Percentiles rank a stretch among this genome's conserved stretches.
Evolutionary conservation across 2,888 invertebrate species (phyloP).

Genomic region (Digitonthophagus gazella): DNA sequence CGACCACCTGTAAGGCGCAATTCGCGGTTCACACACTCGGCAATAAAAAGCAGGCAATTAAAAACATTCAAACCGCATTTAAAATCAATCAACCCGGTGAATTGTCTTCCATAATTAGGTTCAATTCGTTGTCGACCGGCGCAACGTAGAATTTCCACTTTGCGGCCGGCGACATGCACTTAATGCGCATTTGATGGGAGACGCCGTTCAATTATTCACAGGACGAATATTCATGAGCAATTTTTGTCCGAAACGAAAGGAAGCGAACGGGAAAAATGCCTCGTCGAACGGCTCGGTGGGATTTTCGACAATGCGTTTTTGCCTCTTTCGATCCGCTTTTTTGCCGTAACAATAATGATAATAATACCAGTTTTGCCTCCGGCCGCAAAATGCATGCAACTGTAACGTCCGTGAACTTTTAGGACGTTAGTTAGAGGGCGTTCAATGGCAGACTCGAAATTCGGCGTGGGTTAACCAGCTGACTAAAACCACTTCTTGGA

Average conservation of each 20-base stretch:
- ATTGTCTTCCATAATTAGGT: not conserved
- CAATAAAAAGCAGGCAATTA: not conserved
- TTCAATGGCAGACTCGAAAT: not conserved
- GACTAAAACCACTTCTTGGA: not conserved
- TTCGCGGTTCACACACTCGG: too few relatives aligned
- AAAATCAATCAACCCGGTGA: not conserved
- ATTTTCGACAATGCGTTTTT: not conserved
- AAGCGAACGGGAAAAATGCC: not conserved
- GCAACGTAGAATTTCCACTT: not conserved
- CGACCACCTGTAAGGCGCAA: not conserved
- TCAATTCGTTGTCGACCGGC: too few relatives aligned
- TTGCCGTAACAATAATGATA: not conserved
- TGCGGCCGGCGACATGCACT: not conserved
- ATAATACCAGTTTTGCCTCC: not conserved
- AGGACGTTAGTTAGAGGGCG: not conserved
- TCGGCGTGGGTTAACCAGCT: not conserved
- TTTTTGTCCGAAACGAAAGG: not conserved
- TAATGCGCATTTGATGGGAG: not conserved
- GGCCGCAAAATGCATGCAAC: slow-evolving; percentile 10
- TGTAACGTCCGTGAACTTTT: slow-evolving; percentile 15
- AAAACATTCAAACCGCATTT: not conserved
- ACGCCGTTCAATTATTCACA: not conserved
- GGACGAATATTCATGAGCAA: not conserved
- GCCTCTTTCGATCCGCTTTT: not conserved
- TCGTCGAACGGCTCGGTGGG: too few relatives aligned